Evolutionary conservation across 2,888 invertebrate species (phyloP), one percentile per base, ranked within the genome.

Genomic region (Darwinula stevensoni): DNA sequence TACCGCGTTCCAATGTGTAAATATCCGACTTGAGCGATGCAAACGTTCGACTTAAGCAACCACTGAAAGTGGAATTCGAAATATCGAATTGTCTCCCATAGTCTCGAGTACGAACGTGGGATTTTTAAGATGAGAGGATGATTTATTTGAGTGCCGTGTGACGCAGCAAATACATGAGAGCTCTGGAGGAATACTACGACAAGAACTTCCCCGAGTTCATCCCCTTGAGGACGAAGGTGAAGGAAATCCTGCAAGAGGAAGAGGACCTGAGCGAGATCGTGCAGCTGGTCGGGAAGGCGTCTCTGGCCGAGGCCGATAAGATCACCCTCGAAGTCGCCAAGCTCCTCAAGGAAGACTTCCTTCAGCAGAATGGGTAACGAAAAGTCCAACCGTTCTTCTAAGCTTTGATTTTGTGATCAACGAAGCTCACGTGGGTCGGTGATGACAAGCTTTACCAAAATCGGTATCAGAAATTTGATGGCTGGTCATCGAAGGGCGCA

Each of bases 221-320:
- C 33, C 72, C 91, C 9, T 65, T 94, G 34, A 68, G 97, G 56
- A 40, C 37, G 15, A 37, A 39, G 34, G 37, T 40, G 17, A 73
- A 72, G 61, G 84, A 91, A 58, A 88, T 88, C 53, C 63, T 86
- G 14, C 84, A 88, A 54, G 94, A 97, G 54, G 97, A 97, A 55
- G 97, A 97, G 57, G 97, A 99, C 57, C 59, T 99, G 45, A 86
- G 91, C 0, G 97, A 99, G 67, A 99, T 99, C 55, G 97, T 99
- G 45, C 97, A 99, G 56, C 61, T 97, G 43, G 97, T 99, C 41
- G 97, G 97, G 49, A 99, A 99, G 59, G 88, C 86, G 16, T 91
- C 91, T 1, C 62, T 99, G 38, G 94, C 97, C 4, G 97, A 99
- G 59, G 73, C 82, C 16, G 97, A 97, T 57, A 99, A 99, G 58